phyloP scores from a whole-genome alignment of 2,113 vertebrate species.

The Elephantulus edwardii region DNA sequence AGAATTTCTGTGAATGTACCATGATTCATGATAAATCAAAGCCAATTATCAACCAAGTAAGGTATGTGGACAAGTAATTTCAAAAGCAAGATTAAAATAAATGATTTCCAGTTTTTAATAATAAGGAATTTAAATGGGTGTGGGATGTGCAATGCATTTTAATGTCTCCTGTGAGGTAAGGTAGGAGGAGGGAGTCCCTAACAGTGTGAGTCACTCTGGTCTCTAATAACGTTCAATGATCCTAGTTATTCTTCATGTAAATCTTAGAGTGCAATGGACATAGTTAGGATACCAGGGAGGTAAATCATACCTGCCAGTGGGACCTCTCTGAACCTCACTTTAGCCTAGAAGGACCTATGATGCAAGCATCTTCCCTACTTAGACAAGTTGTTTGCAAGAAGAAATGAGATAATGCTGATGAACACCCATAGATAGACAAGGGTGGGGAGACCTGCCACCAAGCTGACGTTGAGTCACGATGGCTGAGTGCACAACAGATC shows the following conservation, averaged over 20 bases:
- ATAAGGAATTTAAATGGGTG: neutral
- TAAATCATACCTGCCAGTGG: neutral
- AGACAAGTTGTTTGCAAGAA: constrained; percentile 16
- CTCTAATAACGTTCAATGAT: neutral
- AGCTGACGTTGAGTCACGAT: no score
- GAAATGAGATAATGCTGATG: neutral
- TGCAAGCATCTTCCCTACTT: neutral
- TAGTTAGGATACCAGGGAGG: neutral
- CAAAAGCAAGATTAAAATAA: neutral
- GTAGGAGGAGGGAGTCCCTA: neutral
- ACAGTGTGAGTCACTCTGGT: neutral
- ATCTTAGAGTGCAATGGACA: neutral
- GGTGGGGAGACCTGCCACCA: neutral
- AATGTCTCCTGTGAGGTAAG: neutral
- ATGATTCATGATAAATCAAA: neutral
- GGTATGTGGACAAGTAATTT: neutral
- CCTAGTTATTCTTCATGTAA: neutral
- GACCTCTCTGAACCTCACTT: neutral
- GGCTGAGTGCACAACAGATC: no score
- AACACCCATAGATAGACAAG: neutral
- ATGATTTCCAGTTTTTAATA: neutral
- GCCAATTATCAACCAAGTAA: neutral
- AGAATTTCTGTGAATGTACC: neutral
- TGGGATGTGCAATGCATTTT: neutral
- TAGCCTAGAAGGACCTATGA: neutral